phyloP scores from a whole-genome alignment of 1,140 invertebrate species.

The Leptinotarsa texana region DNA sequence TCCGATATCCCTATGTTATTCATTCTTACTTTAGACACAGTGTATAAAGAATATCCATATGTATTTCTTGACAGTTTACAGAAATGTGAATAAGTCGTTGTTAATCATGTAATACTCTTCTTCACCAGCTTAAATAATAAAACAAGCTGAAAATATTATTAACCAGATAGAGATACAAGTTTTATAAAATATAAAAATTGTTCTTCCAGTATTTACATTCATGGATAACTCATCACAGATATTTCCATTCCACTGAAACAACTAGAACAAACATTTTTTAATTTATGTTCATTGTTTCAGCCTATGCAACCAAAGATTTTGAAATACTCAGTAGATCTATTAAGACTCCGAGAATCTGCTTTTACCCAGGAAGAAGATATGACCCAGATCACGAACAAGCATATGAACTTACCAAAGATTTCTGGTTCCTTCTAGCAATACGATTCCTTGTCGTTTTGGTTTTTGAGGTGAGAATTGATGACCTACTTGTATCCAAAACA shows the following conservation, averaged over 20 bases:
- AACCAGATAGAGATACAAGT: not conserved
- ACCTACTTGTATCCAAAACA: too few relatives aligned
- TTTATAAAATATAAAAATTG: not conserved
- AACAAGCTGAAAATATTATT: not conserved
- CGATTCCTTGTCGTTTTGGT: constrained; percentile 29
- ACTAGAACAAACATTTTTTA: not conserved
- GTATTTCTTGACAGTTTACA: too few relatives aligned
- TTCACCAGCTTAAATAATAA: not conserved
- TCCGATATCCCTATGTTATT: too few relatives aligned
- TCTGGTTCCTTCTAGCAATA: constrained; percentile 21
- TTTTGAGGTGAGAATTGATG: constrained; percentile 29
- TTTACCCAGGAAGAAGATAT: constrained; percentile 31
- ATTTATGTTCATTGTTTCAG: constrained; percentile 24
- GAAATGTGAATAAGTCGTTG: not conserved
- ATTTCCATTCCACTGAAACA: not conserved
- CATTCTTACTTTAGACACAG: too few relatives aligned
- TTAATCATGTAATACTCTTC: not conserved
- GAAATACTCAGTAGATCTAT: constrained; percentile 24
- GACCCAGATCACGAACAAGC: constrained; percentile 21
- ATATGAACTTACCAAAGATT: constrained; percentile 23
- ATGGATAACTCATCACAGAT: not conserved
- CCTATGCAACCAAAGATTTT: constrained; percentile 34
- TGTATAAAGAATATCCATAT: too few relatives aligned
- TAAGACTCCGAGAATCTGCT: constrained; percentile 14
- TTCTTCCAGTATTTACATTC: not conserved